phyloP scores from a whole-genome alignment of 1,140 invertebrate genomes.

The Cyclina sinensis region DNA sequence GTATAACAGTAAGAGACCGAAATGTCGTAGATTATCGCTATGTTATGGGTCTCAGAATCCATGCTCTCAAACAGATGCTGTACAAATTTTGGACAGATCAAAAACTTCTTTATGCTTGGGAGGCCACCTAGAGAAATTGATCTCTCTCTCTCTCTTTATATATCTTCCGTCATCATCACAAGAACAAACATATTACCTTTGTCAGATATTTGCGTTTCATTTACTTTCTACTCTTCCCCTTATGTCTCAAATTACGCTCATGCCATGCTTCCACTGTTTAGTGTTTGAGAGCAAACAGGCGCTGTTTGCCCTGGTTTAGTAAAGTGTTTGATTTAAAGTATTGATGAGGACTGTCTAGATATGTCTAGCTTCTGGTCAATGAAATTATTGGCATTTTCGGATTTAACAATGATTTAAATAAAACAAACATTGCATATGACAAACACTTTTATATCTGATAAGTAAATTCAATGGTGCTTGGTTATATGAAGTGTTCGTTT shows the following conservation, averaged over 20 bases:
- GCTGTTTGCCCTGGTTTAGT: background rate
- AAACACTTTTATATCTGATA: background rate
- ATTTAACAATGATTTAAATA: background rate
- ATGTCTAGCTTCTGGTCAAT: background rate
- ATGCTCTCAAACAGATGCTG: no score
- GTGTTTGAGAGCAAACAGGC: constrained; percentile 4
- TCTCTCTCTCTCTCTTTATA: no score
- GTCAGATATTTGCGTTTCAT: background rate
- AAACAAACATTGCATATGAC: background rate
- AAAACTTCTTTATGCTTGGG: background rate
- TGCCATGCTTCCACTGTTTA: background rate
- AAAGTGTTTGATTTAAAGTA: constrained; percentile 20
- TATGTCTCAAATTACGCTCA: background rate
- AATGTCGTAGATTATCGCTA: no score
- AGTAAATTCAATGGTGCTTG: background rate
- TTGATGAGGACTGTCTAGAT: background rate
- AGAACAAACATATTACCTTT: background rate
- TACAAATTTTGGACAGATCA: background rate
- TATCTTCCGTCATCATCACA: background rate
- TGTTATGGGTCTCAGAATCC: no score
- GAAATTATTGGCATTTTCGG: background rate
- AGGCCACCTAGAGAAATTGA: background rate
- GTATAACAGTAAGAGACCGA: no score
- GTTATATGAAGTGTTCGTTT: background rate
- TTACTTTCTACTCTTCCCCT: background rate